phyloP scores from a whole-genome alignment of 2,113 vertebrate genomes.

The Dascyllus trimaculatus region DNA sequence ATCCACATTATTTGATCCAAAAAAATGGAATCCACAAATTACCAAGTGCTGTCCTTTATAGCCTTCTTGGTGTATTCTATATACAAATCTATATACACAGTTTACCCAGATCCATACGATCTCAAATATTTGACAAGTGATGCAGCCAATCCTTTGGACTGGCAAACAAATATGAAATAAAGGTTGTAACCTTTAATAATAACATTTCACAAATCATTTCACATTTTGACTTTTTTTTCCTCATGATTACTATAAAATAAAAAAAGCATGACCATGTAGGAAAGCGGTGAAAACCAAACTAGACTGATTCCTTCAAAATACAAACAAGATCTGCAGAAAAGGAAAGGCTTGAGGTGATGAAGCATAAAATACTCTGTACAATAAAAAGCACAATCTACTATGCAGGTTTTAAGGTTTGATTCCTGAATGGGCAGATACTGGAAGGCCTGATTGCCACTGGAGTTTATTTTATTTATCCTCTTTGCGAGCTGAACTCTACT shows the following conservation, averaged over 20 bases:
- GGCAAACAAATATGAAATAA: conserved; percentile 70
- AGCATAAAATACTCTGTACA: conserved; percentile 78
- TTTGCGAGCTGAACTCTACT: conserved; percentile 25
- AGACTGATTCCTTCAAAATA: conserved; percentile 49
- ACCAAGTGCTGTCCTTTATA: conserved; percentile 59
- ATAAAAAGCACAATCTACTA: conserved; percentile 74
- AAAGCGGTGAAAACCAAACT: conserved; percentile 64
- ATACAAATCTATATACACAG: conserved; percentile 79
- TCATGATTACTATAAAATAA: conserved; percentile 41
- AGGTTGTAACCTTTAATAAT: conserved; percentile 74
- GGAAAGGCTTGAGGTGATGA: conserved; percentile 48
- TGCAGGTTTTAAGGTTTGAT: conserved; percentile 51
- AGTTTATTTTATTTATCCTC: conserved; percentile 37
- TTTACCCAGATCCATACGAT: conserved; percentile 50
- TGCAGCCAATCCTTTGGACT: conserved; percentile 72
- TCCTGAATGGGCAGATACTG: conserved; percentile 50
- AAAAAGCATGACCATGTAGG: conserved; percentile 53
- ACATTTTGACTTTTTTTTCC: conserved; percentile 53
- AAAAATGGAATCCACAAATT: conserved; percentile 51
- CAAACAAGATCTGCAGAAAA: conserved; percentile 62
- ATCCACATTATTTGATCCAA: conserved; percentile 59
- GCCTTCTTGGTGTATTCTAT: conserved; percentile 69
- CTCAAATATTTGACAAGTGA: conserved; percentile 48
- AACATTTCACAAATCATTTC: conserved; percentile 61
- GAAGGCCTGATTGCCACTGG: conserved; percentile 5